Conservation (phyloP, 2,797 vertebrate genomes). For the Centroberyx gerrardi region DNA sequence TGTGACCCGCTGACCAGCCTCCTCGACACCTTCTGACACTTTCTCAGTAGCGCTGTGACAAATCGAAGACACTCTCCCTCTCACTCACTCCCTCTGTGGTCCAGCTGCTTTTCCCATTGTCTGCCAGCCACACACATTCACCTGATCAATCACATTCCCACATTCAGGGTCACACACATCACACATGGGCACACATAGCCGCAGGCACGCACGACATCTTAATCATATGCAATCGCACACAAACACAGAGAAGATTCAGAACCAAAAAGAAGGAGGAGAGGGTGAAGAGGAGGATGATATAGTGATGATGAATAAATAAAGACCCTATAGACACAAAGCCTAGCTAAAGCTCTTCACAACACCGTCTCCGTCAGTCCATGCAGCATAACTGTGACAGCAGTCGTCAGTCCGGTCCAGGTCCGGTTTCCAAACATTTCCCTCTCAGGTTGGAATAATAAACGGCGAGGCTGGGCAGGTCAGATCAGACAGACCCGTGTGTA, state of each 20-base stretch:
- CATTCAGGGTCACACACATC: conserved; percentile 11
- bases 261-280: background rate
- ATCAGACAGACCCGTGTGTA: conserved; percentile 70
- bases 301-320: too few relatives aligned
- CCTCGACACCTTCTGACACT: background rate
- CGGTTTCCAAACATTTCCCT: conserved; percentile 76
- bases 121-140: conserved; percentile 16
- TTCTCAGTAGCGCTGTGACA: conserved; percentile 17
- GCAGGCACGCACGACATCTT: too few relatives aligned
- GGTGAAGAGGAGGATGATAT: background rate
- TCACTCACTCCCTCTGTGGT: conserved; percentile 34
- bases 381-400: conserved; percentile 5
- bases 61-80: conserved; percentile 33
- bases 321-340: conserved; percentile 30
- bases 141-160: conserved; percentile 36
- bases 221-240: background rate
- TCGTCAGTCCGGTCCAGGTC: conserved; percentile 52
- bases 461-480: conserved; percentile 59
- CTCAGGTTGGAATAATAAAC: conserved; percentile 79
- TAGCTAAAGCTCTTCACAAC: conserved; percentile 41
- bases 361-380: conserved; percentile 47
- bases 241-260: background rate
- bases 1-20: background rate
- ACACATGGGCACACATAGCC: background rate
- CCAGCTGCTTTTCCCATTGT: conserved; percentile 55